phyloP scores from a whole-genome alignment of 2,888 invertebrate species.

The Lepidochrysops patricia region DNA sequence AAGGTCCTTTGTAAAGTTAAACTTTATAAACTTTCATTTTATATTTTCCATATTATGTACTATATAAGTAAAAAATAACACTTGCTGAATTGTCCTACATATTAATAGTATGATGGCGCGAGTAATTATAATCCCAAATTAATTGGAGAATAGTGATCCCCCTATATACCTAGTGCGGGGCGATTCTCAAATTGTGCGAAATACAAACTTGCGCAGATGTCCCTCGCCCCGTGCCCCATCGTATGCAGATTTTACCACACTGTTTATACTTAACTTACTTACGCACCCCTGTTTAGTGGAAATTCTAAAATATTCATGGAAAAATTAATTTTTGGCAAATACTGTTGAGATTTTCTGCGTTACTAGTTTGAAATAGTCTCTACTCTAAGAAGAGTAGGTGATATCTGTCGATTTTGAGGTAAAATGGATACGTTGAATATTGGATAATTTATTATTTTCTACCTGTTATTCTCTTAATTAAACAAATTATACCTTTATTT shows the following conservation, averaged over 20 bases:
- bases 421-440: no score
- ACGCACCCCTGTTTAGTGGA: constrained; percentile 31
- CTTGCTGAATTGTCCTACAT: no score
- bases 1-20: no score
- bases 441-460: no score
- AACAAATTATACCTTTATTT: no score
- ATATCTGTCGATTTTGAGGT: no score
- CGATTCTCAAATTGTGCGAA: constrained; percentile 55
- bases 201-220: constrained; percentile 69
- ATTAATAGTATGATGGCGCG: no score
- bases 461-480: no score
- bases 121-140: constrained; percentile 9
- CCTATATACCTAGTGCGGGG: constrained; percentile 46
- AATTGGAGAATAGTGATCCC: constrained; percentile 17
- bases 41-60: no score
- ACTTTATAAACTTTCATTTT: no score
- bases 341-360: neutral
- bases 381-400: no score
- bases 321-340: constrained; percentile 4
- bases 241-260: constrained; percentile 61
- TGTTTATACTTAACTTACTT: constrained; percentile 41
- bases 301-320: constrained; percentile 12
- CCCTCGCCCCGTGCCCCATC: constrained; percentile 52
- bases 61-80: no score
- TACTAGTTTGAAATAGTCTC: neutral